phyloP scores from a whole-genome alignment of 2,113 vertebrate species.

The Eurystomus gularis region DNA sequence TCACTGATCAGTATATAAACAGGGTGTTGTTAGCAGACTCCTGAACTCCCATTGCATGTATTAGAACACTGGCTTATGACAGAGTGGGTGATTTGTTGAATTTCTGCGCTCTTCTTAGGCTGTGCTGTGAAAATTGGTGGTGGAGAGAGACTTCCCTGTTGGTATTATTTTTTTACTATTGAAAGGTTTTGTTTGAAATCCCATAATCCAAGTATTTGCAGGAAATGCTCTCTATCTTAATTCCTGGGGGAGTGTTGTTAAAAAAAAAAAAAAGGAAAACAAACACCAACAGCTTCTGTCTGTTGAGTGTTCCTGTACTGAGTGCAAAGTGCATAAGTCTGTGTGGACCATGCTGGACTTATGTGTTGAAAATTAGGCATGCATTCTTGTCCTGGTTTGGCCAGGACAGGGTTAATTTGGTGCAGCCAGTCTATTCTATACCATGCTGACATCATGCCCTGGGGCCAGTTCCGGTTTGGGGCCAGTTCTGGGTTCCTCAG shows the following conservation, averaged over 20 bases:
- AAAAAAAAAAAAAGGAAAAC: background rate
- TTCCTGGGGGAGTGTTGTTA: background rate
- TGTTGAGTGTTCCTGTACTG: background rate
- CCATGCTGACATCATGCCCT: too few relatives aligned
- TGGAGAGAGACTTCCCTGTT: background rate
- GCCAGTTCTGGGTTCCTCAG: too few relatives aligned
- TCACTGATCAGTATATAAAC: background rate
- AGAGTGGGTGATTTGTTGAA: background rate
- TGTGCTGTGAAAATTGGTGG: background rate
- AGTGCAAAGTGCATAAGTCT: background rate
- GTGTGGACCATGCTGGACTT: background rate
- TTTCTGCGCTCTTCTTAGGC: background rate
- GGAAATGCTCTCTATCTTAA: background rate
- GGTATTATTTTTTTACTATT: background rate
- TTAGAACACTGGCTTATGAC: background rate
- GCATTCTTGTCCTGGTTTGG: too few relatives aligned
- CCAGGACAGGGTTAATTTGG: too few relatives aligned
- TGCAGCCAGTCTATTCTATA: too few relatives aligned
- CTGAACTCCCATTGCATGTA: background rate
- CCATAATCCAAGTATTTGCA: background rate
- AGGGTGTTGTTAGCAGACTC: background rate
- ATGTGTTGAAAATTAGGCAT: background rate
- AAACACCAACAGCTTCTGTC: background rate
- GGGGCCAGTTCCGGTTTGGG: too few relatives aligned
- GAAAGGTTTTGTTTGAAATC: background rate